Percentiles rank a stretch among this genome's conserved stretches.
phyloP scores from a whole-genome alignment of 2,797 vertebrate species.

The Tauraco hartlaubi region DNA sequence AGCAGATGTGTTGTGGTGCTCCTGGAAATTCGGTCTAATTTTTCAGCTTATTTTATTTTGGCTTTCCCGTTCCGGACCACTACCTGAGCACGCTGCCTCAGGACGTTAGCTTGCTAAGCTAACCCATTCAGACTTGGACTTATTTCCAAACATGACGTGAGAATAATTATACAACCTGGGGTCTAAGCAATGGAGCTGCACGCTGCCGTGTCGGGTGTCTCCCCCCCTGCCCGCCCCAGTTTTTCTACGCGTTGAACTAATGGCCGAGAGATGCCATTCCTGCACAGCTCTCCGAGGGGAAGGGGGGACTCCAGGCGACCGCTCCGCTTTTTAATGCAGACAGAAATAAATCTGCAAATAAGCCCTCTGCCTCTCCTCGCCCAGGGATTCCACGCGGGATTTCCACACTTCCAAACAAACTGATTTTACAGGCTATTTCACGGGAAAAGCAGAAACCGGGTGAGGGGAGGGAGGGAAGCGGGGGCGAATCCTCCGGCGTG shows the following conservation, averaged over 20 bases:
- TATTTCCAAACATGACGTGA: neutral
- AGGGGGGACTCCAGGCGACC: neutral
- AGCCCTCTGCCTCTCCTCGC: neutral
- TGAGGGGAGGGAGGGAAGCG: rapidly evolving
- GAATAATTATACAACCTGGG: rapidly evolving
- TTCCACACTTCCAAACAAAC: rapidly evolving
- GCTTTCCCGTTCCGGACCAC: neutral
- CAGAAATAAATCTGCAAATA: neutral
- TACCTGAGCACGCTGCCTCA: neutral
- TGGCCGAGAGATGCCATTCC: neutral
- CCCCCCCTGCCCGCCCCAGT: rapidly evolving
- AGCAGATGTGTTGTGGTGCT: neutral
- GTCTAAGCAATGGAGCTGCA: rapidly evolving
- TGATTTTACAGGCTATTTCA: neutral
- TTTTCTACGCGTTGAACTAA: neutral
- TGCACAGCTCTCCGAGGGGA: neutral
- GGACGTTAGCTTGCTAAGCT: neutral
- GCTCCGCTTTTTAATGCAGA: rapidly evolving
- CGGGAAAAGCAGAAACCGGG: rapidly evolving
- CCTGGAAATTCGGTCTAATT: neutral
- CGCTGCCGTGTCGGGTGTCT: rapidly evolving
- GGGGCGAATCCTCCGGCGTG: neutral
- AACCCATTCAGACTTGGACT: neutral
- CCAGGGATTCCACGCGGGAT: neutral
- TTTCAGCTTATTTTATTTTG: neutral